Evolutionary conservation across 2,888 invertebrate species (phyloP).

Genomic region (Thereva nobilitata): DNA sequence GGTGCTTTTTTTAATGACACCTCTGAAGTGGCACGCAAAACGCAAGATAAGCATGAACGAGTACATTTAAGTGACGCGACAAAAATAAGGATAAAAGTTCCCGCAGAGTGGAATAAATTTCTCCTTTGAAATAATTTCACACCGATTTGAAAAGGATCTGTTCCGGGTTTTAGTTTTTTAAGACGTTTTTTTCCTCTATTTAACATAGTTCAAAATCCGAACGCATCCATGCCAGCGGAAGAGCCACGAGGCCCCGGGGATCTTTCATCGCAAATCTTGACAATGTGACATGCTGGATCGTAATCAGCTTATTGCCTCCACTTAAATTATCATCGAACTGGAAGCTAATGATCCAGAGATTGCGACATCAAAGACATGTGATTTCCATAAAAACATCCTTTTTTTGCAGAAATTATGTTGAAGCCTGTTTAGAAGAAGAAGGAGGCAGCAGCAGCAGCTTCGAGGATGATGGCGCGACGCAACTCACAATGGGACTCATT

Average conservation of each 20-base stretch:
- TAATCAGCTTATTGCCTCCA: conserved; percentile 30
- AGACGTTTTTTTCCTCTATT: too few species aligned
- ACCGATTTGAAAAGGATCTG: too few species aligned
- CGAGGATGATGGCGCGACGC: conserved; percentile 21
- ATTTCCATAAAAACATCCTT: conserved; percentile 16
- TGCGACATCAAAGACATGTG: conserved; percentile 20
- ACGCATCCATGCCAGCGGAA: too few species aligned
- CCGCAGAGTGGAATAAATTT: conserved; percentile 18
- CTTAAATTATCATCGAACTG: conserved; percentile 34
- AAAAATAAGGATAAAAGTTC: conserved; percentile 6
- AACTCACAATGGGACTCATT: conserved; percentile 31
- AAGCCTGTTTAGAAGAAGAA: conserved; percentile 26
- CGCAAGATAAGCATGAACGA: conserved; percentile 17
- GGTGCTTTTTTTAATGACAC: conserved; percentile 16
- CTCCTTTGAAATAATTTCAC: neutral
- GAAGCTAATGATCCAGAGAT: conserved; percentile 24
- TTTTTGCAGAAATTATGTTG: conserved; percentile 26
- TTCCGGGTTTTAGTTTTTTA: too few species aligned
- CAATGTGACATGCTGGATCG: conserved; percentile 12
- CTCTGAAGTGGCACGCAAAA: conserved; percentile 18
- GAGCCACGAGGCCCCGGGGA: too few species aligned
- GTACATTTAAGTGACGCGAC: conserved; percentile 19
- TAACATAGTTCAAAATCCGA: too few species aligned
- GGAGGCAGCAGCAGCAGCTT: neutral
- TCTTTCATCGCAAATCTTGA: neutral